phyloP scores from a whole-genome alignment of 2,113 vertebrate genomes.

The Leptobrachium leishanense region DNA sequence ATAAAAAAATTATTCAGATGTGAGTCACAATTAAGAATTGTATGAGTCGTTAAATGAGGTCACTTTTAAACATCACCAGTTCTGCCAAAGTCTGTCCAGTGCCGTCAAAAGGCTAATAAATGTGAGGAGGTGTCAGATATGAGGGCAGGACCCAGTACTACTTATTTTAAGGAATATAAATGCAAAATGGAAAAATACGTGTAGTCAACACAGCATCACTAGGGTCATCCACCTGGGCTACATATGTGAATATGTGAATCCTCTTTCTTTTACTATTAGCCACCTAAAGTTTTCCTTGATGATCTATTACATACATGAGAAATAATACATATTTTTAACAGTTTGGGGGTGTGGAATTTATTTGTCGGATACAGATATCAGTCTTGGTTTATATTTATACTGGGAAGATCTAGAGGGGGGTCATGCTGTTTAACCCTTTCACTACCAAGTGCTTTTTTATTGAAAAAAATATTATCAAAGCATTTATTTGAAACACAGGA shows the following conservation, averaged over 20 bases:
- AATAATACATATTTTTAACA: too few species aligned
- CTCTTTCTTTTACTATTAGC: neutral
- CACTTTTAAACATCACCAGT: constrained; percentile 38
- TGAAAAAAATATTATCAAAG: too few species aligned
- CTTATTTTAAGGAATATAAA: neutral
- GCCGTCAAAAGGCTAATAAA: constrained; percentile 35
- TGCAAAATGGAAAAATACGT: neutral
- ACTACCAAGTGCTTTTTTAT: too few species aligned
- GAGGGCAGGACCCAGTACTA: constrained; percentile 16
- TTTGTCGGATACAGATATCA: too few species aligned
- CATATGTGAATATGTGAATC: neutral
- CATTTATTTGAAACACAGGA: too few species aligned
- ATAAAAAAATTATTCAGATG: constrained; percentile 38
- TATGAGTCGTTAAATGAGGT: constrained; percentile 47
- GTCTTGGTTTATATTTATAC: too few species aligned
- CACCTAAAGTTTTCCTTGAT: too few species aligned
- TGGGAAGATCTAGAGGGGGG: too few species aligned
- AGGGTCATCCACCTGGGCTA: neutral
- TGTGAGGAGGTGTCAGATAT: constrained; percentile 19
- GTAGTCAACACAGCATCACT: neutral
- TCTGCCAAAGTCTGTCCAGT: constrained; percentile 26
- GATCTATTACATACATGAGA: too few species aligned
- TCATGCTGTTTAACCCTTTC: too few species aligned
- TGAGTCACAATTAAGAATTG: constrained; percentile 43
- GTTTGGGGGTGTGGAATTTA: too few species aligned